Conservation (phyloP, 2,797 vertebrate species). For the Loriculus beryllinus region DNA sequence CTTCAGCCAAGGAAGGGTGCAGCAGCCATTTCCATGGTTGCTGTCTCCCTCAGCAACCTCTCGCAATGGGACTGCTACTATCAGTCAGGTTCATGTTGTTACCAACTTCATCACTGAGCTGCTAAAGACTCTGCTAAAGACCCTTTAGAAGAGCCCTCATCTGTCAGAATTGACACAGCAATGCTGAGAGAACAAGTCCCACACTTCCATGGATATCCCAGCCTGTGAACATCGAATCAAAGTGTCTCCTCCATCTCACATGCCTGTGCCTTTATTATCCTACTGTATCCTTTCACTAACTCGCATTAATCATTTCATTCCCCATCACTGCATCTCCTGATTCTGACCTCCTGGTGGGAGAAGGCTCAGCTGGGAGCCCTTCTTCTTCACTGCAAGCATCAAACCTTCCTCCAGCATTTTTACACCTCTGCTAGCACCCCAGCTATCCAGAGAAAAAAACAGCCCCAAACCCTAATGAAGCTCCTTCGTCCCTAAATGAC, state of each 20-base stretch:
- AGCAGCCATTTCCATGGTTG: not conserved
- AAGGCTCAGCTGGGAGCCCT: fast-evolving
- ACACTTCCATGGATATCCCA: not conserved
- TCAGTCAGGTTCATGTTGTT: not conserved
- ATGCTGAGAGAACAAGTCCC: not conserved
- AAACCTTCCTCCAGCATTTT: not conserved
- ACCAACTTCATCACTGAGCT: fast-evolving
- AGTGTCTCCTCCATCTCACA: not conserved
- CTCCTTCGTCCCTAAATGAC: not conserved
- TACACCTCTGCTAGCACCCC: not conserved
- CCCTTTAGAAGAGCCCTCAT: not conserved
- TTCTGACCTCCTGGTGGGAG: not conserved
- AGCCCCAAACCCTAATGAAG: fast-evolving
- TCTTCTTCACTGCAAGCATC: not conserved
- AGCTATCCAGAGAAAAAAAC: not conserved
- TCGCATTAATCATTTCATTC: not conserved
- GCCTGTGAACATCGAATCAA: not conserved
- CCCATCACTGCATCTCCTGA: not conserved
- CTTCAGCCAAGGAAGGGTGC: not conserved
- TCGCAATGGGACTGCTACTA: fast-evolving
- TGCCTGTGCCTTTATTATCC: not conserved
- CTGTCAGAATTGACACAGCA: not conserved
- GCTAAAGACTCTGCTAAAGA: not conserved
- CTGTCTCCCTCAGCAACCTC: not conserved
- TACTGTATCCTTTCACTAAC: not conserved